Percentiles rank a stretch among this genome's conserved stretches.
Conservation (phyloP, 2,888 invertebrate genomes). For the Melangyna quadrimaculata region DNA sequence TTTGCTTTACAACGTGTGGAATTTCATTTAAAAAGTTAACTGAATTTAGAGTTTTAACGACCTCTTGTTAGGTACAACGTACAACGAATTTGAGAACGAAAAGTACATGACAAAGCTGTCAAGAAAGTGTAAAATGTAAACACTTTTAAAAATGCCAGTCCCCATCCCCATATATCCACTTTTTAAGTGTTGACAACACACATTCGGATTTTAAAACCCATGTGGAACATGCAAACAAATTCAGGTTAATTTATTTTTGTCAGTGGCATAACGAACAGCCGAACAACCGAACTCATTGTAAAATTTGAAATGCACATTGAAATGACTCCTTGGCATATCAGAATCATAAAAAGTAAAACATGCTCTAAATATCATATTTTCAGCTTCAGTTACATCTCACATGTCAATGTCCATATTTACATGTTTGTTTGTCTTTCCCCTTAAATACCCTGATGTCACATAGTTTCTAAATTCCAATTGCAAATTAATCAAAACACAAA, state of each 20-base stretch:
- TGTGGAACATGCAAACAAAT: not conserved
- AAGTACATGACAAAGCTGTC: no score
- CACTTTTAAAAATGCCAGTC: no score
- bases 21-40: no score
- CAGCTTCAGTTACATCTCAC: not conserved
- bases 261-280: not conserved
- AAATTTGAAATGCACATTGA: not conserved
- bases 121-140: no score
- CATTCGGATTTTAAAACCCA: not conserved
- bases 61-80: no score
- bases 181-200: no score
- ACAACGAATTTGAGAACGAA: no score
- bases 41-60: no score
- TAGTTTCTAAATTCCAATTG: not conserved
- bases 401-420: conserved; percentile 20
- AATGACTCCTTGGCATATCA: not conserved
- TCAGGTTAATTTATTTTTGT: not conserved
- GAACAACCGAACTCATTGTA: not conserved
- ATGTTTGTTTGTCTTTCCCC: not conserved
- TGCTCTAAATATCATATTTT: not conserved
- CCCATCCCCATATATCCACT: no score
- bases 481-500: conserved; percentile 6
- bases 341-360: not conserved
- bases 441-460: not conserved
- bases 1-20: no score